Conservation (phyloP, 92 coral and sea anemone genomes). For the Umimayanthus kanabou region DNA sequence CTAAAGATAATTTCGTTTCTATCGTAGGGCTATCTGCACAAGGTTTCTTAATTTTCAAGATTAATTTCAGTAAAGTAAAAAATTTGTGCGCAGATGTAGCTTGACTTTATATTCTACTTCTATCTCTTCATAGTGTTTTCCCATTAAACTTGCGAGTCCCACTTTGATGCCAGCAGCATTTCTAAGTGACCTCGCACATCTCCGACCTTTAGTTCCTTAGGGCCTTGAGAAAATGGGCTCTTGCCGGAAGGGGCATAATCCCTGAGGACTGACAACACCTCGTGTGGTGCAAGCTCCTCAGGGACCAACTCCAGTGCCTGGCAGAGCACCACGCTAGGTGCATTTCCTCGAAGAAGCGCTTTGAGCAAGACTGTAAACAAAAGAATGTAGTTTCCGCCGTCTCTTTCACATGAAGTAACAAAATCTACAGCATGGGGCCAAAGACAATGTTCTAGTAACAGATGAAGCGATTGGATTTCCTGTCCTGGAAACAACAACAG, state of each 20-base stretch:
- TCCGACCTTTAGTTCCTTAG: constrained; percentile 52
- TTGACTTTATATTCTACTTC: no score
- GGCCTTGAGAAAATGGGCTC: constrained; percentile 60
- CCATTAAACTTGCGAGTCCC: background rate
- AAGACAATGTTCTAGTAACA: constrained; percentile 71
- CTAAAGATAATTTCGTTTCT: no score
- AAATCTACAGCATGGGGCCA: constrained; percentile 87
- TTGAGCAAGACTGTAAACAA: constrained; percentile 71
- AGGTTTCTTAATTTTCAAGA: no score
- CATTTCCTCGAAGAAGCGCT: constrained; percentile 61
- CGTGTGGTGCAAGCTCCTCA: constrained; percentile 58
- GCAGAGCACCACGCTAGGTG: constrained; percentile 55
- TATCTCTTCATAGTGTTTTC: no score
- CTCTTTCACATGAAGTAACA: constrained; percentile 54
- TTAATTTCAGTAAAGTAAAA: no score
- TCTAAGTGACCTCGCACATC: constrained; percentile 66
- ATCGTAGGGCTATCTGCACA: no score
- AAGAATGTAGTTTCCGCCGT: constrained; percentile 40
- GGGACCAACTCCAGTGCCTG: constrained; percentile 73
- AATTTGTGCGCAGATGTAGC: no score
- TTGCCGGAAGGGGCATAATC: constrained; percentile 49
- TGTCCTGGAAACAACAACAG: constrained; percentile 81
- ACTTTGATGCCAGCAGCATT: constrained; percentile 37
- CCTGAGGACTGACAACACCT: constrained; percentile 56
- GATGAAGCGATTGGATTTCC: constrained; percentile 80